Conservation (phyloP, 2,113 vertebrate genomes). For the Cebidichthys violaceus region DNA sequence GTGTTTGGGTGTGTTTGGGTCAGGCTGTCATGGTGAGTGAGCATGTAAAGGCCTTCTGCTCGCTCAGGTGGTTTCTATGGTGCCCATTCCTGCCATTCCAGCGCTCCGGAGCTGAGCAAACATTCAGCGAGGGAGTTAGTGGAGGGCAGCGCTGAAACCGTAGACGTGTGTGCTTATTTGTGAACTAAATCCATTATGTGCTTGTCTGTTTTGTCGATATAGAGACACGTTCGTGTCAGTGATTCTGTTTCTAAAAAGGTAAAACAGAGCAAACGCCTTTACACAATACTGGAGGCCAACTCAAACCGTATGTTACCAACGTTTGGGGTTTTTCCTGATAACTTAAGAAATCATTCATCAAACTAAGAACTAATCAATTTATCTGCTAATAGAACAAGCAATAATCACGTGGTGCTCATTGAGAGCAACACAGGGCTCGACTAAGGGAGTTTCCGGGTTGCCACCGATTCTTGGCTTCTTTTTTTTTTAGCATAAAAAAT, state of each 20-base stretch:
- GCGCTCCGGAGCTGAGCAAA: constrained; percentile 67
- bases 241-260: not conserved
- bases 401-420: not conserved
- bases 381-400: not conserved
- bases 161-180: not conserved
- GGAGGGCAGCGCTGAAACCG: constrained; percentile 24
- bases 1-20: constrained; percentile 79
- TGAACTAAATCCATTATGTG: constrained; percentile 4
- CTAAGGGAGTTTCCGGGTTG: too few species aligned
- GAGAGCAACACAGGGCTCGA: too few species aligned
- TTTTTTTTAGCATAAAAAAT: too few species aligned
- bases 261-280: not conserved
- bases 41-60: constrained; percentile 71
- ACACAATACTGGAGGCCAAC: not conserved
- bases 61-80: constrained; percentile 73
- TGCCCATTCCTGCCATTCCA: constrained; percentile 76
- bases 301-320: not conserved
- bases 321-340: not conserved
- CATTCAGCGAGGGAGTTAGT: constrained; percentile 38
- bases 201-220: not conserved
- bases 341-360: not conserved
- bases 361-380: not conserved
- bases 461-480: too few species aligned
- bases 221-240: not conserved
- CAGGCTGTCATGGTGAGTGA: constrained; percentile 77